Evolutionary conservation across 2,113 vertebrate genomes (phyloP), one percentile per base, ranked within the genome.

Genomic region (Salminus brasiliensis): DNA sequence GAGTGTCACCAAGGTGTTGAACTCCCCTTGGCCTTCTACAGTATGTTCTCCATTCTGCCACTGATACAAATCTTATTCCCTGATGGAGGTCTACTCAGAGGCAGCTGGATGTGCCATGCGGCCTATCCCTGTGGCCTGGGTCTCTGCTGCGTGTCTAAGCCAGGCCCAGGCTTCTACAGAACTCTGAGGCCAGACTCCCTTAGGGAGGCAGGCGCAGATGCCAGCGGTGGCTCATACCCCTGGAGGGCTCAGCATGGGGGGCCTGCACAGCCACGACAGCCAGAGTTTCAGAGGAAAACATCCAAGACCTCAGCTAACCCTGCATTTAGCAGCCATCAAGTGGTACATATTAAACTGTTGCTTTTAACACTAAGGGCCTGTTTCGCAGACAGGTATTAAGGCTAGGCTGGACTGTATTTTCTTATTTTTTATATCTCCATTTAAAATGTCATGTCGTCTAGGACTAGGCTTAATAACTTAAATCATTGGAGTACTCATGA

Each of bases 171-270:
- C 70, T 55, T 70, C 76, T 67, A 27, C 47, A 30, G 63, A 47
- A 70, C 55, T 72, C 63, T 45, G 69, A 68, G 67, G 66, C 43
- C 72, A 69, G n/a, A 34, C 13, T 68, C 73, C 80, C 78, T 13
- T 7, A 25, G 68, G 69, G 70, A 75, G 4, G 2, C 34, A 43
- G 74, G 57, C 82, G 63, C 67, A 85, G 69, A 82, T 72, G 52
- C 74, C 78, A 12, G 69, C 30, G 39, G 43, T 63, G 69, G 16
- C 23, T 30, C 30, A 77, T 76, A 27, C 45, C 82, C 36, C 62
- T 29, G 39, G 71, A 78, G 71, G 16, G 5, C 45, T 63, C 45
- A 55, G 21, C 27, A 18, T 21, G 29, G 71, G 30, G 34, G 49
- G 69, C 43, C 9, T 36, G 30, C 30, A 27, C 81, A 80, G 49